Conservation (phyloP, 2,888 invertebrate species). For the Tanytarsus gracilentus region DNA sequence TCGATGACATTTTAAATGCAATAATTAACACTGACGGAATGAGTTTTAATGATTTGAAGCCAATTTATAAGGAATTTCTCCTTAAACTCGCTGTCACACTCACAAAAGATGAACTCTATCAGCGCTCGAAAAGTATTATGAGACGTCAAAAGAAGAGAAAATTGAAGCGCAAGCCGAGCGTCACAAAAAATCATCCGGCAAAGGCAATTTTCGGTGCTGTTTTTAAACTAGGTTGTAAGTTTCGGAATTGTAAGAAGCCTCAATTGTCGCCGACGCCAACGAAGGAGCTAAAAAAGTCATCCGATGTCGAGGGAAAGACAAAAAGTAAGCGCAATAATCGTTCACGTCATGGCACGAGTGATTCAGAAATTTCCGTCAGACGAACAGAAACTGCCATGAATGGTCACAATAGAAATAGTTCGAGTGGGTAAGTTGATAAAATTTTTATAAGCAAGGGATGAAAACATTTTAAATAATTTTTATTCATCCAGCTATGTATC, state of each 20-base stretch:
- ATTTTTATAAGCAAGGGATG: neutral
- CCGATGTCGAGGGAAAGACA: slow-evolving; percentile 43
- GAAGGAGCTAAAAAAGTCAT: too few species aligned
- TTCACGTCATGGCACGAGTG: slow-evolving; percentile 48
- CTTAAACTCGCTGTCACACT: slow-evolving; percentile 77
- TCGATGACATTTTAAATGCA: slow-evolving; percentile 78
- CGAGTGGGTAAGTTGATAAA: slow-evolving; percentile 47
- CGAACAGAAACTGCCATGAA: slow-evolving; percentile 49
- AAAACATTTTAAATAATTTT: neutral
- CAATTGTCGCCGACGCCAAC: slow-evolving; percentile 26
- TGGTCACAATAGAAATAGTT: slow-evolving; percentile 54
- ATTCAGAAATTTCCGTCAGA: slow-evolving; percentile 55
- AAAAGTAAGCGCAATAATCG: slow-evolving; percentile 46
- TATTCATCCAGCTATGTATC: slow-evolving; percentile 58
- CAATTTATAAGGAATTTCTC: slow-evolving; percentile 82
- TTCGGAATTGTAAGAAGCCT: slow-evolving; percentile 30
- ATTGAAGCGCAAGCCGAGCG: slow-evolving; percentile 48
- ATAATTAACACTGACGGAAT: slow-evolving; percentile 87
- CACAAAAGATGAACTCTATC: slow-evolving; percentile 86
- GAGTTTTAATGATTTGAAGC: slow-evolving; percentile 87
- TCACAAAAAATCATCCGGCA: slow-evolving; percentile 49
- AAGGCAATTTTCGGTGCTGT: slow-evolving; percentile 55
- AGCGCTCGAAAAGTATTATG: slow-evolving; percentile 84
- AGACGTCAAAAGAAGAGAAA: slow-evolving; percentile 68
- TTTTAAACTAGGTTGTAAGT: slow-evolving; percentile 46